Conservation (phyloP, 2,888 invertebrate genomes). For the Hirtodrosophila histrioides region DNA sequence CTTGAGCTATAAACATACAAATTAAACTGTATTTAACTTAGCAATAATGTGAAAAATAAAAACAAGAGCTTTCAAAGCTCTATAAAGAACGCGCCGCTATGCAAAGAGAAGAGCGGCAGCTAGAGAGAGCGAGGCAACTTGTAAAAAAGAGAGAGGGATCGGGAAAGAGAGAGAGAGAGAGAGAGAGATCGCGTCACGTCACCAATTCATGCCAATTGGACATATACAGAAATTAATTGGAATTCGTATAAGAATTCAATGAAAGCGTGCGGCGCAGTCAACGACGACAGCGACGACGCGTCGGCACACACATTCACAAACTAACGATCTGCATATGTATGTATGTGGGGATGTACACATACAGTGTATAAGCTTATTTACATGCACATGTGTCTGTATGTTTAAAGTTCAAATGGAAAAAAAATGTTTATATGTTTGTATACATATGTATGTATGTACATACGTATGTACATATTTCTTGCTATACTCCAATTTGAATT, state of each 20-base stretch:
- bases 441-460: slow-evolving; percentile 48
- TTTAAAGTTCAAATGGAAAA: slow-evolving; percentile 77
- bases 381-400: slow-evolving; percentile 36
- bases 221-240: slow-evolving; percentile 76
- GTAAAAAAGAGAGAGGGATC: slow-evolving; percentile 12
- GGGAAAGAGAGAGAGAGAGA: slow-evolving; percentile 24
- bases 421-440: slow-evolving; percentile 26
- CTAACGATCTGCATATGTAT: slow-evolving; percentile 21
- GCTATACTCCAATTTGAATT: slow-evolving; percentile 63
- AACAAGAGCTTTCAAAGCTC: slow-evolving; percentile 47
- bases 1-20: slow-evolving; percentile 60
- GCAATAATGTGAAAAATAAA: slow-evolving; percentile 51
- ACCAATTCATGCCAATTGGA: slow-evolving; percentile 80
- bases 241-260: slow-evolving; percentile 79
- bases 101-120: not conserved
- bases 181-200: slow-evolving; percentile 70
- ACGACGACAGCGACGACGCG: slow-evolving; percentile 25
- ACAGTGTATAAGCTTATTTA: slow-evolving; percentile 10
- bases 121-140: slow-evolving; percentile 10
- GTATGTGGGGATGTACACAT: slow-evolving; percentile 4
- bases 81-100: slow-evolving; percentile 17
- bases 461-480: slow-evolving; percentile 50
- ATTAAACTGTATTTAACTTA: slow-evolving; percentile 56
- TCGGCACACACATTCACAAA: slow-evolving; percentile 18
- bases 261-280: slow-evolving; percentile 62